These are phyloP conservation scores for Therioaphis trifolii DNA, from an alignment of 2,888 invertebrate genomes.

Conservation along the genomic window DNA sequence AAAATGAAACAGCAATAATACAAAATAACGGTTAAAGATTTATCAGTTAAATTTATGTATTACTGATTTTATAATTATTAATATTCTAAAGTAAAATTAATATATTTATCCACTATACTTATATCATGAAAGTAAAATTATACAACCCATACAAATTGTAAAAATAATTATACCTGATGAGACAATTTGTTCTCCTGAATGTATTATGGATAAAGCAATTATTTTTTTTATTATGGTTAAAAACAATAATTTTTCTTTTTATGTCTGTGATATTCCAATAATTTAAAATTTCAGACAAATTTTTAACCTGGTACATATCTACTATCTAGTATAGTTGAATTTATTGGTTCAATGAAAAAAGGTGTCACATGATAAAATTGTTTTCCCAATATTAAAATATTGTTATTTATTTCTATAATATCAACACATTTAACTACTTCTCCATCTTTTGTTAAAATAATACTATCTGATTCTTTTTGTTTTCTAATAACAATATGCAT, in stretches of 20 bases:
- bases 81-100: neutral
- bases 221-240: neutral
- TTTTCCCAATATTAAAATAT: neutral
- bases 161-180: neutral
- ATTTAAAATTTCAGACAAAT: neutral
- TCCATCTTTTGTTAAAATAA: neutral
- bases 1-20: neutral
- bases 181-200: neutral
- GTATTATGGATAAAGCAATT: neutral
- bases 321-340: neutral
- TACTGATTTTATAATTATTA: neutral
- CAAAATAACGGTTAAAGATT: neutral
- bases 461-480: slow-evolving; percentile 2
- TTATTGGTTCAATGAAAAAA: slow-evolving; percentile 11
- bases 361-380: neutral
- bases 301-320: neutral
- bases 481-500: neutral
- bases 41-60: neutral
- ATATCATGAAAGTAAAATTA: neutral
- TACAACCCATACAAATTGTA: no score
- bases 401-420: slow-evolving; percentile 11
- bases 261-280: slow-evolving; percentile 1
- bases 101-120: neutral
- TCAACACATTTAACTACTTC: slow-evolving; percentile 2
- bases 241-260: slow-evolving; percentile 13